Evolutionary conservation across 2,113 vertebrate species (phyloP).

Genomic region (Pardalotus punctatus): DNA sequence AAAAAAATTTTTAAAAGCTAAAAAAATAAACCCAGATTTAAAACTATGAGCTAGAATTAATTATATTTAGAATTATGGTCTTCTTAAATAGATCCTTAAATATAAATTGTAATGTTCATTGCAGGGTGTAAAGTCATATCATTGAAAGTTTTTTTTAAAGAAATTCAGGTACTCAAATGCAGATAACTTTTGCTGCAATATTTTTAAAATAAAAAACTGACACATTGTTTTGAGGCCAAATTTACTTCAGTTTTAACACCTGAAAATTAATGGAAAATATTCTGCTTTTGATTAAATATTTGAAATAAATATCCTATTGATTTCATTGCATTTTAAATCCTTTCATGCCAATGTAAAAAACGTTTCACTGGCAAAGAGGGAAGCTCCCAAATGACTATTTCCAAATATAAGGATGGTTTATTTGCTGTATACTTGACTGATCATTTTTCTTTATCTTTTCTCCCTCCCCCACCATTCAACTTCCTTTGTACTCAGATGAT

Average conservation of each 20-base stretch:
- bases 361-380: not conserved
- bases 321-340: not conserved
- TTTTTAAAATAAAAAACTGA: not conserved
- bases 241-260: not conserved
- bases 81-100: not conserved
- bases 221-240: not conserved
- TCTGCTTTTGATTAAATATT: not conserved
- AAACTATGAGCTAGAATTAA: not conserved
- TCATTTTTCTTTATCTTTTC: not conserved
- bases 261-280: not conserved
- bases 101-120: not conserved
- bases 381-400: not conserved
- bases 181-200: not conserved
- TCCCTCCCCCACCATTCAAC: accelerated
- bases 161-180: not conserved
- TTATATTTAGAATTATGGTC: not conserved
- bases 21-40: not conserved
- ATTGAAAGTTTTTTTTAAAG: not conserved
- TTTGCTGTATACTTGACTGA: not conserved
- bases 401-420: not conserved
- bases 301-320: not conserved
- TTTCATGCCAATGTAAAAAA: not conserved
- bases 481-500: not conserved
- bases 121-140: not conserved
- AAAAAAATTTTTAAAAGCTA: not conserved